Percentiles rank a stretch among this genome's conserved stretches.
phyloP scores from a whole-genome alignment of 2,797 vertebrate species.

The Pangasius larnaudii region DNA sequence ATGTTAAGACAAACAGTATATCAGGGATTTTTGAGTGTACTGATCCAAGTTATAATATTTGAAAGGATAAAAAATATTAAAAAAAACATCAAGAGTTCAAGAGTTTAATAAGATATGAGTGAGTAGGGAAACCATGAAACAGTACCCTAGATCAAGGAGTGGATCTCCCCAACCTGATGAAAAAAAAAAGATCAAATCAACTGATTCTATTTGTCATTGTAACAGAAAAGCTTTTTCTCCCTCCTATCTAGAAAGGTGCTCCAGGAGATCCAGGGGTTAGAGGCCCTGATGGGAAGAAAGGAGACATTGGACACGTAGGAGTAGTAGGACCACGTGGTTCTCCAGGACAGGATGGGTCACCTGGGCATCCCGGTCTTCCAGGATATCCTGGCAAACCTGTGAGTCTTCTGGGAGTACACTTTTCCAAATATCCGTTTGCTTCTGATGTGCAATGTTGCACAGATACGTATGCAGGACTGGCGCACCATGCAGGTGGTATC shows the following conservation, averaged over 20 bases:
- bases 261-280: slow-evolving; percentile 71
- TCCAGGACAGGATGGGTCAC: slow-evolving; percentile 75
- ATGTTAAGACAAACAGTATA: not conserved
- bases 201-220: not conserved
- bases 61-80: not conserved
- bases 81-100: not conserved
- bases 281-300: slow-evolving; percentile 77
- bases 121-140: not conserved
- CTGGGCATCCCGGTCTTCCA: slow-evolving; percentile 78
- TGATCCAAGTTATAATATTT: not conserved
- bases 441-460: not conserved
- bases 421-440: not conserved
- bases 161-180: no score
- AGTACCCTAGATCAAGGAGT: not conserved
- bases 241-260: slow-evolving; percentile 69
- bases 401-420: slow-evolving; percentile 53
- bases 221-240: not conserved
- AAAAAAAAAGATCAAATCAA: not conserved
- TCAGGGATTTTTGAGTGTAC: not conserved
- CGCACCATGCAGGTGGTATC: not conserved
- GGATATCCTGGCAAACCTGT: slow-evolving; percentile 83
- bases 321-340: slow-evolving; percentile 72
- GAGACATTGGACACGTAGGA: slow-evolving; percentile 72
- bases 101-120: not conserved
- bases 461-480: not conserved